phyloP scores from a whole-genome alignment of 2,797 vertebrate species.

The Anisognathus igniventris region DNA sequence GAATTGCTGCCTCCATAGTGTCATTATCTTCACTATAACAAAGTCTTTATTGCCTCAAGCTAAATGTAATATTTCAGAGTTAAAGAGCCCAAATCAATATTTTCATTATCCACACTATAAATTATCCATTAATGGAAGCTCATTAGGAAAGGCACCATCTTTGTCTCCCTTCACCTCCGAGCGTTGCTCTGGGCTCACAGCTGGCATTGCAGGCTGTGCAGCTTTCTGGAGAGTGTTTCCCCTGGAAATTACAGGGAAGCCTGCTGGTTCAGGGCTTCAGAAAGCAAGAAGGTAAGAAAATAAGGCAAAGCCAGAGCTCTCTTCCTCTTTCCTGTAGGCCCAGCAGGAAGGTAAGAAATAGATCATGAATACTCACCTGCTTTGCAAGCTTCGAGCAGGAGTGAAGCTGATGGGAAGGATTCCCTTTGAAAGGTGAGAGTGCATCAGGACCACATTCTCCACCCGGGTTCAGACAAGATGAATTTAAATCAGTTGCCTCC shows the following conservation, averaged over 20 bases:
- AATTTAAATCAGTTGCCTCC: neutral
- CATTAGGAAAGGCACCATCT: neutral
- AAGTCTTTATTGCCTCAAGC: neutral
- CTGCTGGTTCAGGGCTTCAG: neutral
- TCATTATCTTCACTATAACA: neutral
- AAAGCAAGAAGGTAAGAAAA: neutral
- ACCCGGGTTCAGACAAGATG: neutral
- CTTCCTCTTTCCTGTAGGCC: neutral
- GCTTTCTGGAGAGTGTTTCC: neutral
- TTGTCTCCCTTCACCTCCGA: neutral
- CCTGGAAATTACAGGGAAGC: neutral
- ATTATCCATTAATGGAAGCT: conserved; percentile 50
- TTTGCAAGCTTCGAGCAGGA: neutral
- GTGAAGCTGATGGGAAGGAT: neutral
- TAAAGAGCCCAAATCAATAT: conserved; percentile 34
- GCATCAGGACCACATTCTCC: neutral
- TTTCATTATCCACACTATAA: conserved; percentile 42
- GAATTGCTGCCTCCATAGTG: neutral
- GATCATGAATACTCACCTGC: neutral
- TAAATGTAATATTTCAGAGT: conserved; percentile 12
- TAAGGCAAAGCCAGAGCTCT: neutral
- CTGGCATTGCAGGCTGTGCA: neutral
- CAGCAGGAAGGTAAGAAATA: neutral
- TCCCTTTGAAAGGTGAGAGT: neutral
- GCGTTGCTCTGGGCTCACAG: neutral